Conservation (phyloP, 2,888 invertebrate species). For the Leptodirus hochenwartii region DNA sequence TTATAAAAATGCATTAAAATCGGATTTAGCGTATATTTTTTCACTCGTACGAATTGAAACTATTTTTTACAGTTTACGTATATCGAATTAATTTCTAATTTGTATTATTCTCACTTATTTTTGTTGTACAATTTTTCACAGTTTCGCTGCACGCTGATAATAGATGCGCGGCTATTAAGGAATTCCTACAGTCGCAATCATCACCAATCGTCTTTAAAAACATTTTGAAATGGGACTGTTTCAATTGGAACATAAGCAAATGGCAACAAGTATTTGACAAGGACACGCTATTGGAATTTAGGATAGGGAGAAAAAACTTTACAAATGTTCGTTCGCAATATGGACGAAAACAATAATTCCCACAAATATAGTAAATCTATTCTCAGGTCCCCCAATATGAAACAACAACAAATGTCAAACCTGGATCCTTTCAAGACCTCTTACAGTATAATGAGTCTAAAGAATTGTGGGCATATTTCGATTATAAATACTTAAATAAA, state of each 20-base stretch:
- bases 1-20: too few relatives aligned
- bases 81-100: too few relatives aligned
- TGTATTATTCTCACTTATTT: too few relatives aligned
- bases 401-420: constrained; percentile 37
- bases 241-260: constrained; percentile 39
- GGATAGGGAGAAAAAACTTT: constrained; percentile 27
- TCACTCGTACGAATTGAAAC: too few relatives aligned
- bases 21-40: too few relatives aligned
- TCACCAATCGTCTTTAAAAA: too few relatives aligned
- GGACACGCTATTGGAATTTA: constrained; percentile 37
- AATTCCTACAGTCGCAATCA: too few relatives aligned
- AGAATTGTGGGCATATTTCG: constrained; percentile 61
- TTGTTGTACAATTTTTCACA: too few relatives aligned
- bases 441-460: constrained; percentile 22
- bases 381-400: constrained; percentile 62
- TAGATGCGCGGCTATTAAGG: too few relatives aligned
- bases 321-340: too few relatives aligned
- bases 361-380: constrained; percentile 5
- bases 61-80: too few relatives aligned
- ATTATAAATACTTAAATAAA: constrained; percentile 63
- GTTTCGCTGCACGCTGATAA: too few relatives aligned
- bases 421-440: constrained; percentile 47
- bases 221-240: constrained; percentile 39
- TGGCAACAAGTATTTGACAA: constrained; percentile 39
- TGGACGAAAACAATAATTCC: constrained; percentile 12